phyloP scores from a whole-genome alignment of 2,888 invertebrate species.

The Ischnus inquisitorius region DNA sequence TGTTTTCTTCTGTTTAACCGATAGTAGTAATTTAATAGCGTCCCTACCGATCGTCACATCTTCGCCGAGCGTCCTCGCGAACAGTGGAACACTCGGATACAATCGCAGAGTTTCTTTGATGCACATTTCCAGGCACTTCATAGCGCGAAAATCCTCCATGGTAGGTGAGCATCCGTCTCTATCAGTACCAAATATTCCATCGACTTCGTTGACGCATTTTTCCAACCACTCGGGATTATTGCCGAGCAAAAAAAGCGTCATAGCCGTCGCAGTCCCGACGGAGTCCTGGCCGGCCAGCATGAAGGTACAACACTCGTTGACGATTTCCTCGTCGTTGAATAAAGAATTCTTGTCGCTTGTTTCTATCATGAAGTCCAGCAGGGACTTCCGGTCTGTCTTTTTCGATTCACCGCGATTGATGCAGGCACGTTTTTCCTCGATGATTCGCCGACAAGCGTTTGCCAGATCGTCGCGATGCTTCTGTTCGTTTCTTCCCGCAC shows the following conservation, averaged over 20 bases:
- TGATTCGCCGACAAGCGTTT: slow-evolving; percentile 74
- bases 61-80: slow-evolving; percentile 79
- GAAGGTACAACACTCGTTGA: slow-evolving; percentile 88
- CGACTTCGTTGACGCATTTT: slow-evolving; percentile 77
- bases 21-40: neutral
- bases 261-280: slow-evolving; percentile 87
- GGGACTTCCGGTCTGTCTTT: slow-evolving; percentile 65
- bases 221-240: slow-evolving; percentile 86
- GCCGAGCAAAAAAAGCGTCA: slow-evolving; percentile 87
- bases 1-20: neutral
- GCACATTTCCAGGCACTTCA: slow-evolving; percentile 81
- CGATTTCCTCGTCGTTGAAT: slow-evolving; percentile 87
- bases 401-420: neutral
- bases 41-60: slow-evolving; percentile 79
- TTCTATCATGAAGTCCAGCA: slow-evolving; percentile 87
- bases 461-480: slow-evolving; percentile 84
- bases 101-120: slow-evolving; percentile 82
- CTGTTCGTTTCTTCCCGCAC: slow-evolving; percentile 86
- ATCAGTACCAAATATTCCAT: slow-evolving; percentile 75
- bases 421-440: slow-evolving; percentile 74
- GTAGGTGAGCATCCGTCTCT: slow-evolving; percentile 70
- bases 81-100: slow-evolving; percentile 81
- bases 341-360: slow-evolving; percentile 86
- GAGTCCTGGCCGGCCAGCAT: slow-evolving; percentile 90
- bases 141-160: slow-evolving; percentile 77